These are phyloP conservation scores for Ommatoiulus sabulosus DNA, from an alignment of 2,888 invertebrate genomes.

Conservation along the genomic window DNA sequence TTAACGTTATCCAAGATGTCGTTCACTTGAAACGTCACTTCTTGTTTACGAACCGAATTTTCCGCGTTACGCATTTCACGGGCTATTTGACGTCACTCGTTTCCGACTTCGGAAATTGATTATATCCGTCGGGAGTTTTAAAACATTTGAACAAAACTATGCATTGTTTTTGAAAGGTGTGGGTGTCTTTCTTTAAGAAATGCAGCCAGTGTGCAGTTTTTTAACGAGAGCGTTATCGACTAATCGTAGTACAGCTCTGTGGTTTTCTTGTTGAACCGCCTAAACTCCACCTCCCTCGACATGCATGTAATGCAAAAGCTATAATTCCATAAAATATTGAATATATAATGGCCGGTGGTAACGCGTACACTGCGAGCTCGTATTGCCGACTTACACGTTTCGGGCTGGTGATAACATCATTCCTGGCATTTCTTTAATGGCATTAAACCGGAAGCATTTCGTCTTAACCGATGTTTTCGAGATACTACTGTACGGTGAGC, in stretches of 20 bases:
- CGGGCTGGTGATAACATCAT: neutral
- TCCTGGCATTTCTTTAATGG: neutral
- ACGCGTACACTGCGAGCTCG: neutral
- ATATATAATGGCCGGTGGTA: neutral
- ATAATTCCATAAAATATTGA: conserved; percentile 14
- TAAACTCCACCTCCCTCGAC: neutral
- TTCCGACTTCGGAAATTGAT: neutral
- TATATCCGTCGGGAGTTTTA: neutral
- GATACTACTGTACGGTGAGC: neutral
- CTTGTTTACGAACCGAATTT: too few species aligned
- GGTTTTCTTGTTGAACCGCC: neutral
- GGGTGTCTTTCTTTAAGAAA: neutral
- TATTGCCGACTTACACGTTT: neutral
- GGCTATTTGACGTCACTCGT: neutral
- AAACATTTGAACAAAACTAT: neutral
- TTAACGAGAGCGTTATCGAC: neutral
- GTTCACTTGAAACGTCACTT: too few species aligned
- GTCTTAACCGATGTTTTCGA: neutral
- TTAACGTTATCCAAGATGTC: too few species aligned
- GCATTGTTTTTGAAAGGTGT: neutral
- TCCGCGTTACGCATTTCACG: neutral
- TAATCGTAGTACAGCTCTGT: neutral
- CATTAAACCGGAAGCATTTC: neutral
- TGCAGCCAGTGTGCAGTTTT: neutral
- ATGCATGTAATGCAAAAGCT: neutral